Evolutionary conservation across 2,797 vertebrate genomes (phyloP).

Genomic region (Falco biarmicus): DNA sequence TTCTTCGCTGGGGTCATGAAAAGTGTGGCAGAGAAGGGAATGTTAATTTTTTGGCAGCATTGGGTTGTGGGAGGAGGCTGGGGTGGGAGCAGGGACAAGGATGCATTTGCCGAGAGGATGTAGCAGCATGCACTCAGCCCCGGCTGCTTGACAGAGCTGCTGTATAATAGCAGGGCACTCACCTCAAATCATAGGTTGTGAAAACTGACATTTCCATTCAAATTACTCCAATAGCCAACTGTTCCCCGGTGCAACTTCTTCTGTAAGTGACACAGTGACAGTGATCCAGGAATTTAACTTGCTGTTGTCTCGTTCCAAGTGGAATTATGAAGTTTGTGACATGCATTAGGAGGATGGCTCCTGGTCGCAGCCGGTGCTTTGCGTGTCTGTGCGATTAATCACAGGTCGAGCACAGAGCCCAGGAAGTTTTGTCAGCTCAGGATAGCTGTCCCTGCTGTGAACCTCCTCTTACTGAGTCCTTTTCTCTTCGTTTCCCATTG

Average conservation of each 20-base stretch:
- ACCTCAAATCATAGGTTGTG: conserved; percentile 69
- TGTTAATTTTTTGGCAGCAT: neutral
- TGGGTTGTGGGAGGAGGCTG: neutral
- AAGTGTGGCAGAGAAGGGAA: neutral
- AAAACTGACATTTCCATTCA: conserved; percentile 72
- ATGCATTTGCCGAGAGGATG: neutral
- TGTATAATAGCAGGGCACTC: conserved; percentile 60
- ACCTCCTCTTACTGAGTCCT: neutral
- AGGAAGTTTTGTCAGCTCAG: conserved; percentile 21
- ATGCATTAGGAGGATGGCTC: conserved; percentile 56
- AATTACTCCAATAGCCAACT: conserved; percentile 61
- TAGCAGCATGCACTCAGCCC: neutral
- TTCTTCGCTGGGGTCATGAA: accelerated
- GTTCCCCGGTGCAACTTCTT: conserved; percentile 46
- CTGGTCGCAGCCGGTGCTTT: neutral
- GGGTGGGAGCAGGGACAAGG: neutral
- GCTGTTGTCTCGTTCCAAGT: conserved; percentile 60
- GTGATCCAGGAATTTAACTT: conserved; percentile 63
- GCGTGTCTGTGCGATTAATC: conserved; percentile 21
- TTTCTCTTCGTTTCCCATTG: neutral
- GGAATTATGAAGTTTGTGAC: conserved; percentile 54
- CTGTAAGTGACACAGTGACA: conserved; percentile 59
- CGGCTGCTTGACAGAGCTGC: conserved; percentile 35
- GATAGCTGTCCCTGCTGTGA: conserved; percentile 9
- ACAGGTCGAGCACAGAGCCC: neutral